Conservation (phyloP, 2,113 vertebrate genomes). For the Odontesthes bonariensis region DNA sequence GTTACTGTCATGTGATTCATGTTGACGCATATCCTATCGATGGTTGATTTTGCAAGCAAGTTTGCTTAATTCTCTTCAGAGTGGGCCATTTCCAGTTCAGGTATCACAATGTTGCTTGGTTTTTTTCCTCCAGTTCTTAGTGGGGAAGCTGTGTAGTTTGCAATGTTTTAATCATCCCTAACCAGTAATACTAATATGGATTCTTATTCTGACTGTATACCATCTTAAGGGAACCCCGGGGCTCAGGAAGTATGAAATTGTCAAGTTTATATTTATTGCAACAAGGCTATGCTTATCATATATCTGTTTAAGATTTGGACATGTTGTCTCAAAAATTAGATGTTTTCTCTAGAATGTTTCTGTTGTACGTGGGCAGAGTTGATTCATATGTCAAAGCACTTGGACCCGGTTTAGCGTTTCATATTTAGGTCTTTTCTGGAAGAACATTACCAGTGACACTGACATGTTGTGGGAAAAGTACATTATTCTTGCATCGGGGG, state of each 20-base stretch:
- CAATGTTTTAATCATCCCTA: slow-evolving; percentile 32
- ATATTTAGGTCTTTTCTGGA: slow-evolving; percentile 43
- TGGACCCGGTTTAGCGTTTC: not conserved
- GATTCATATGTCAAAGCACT: slow-evolving; percentile 24
- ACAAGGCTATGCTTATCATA: not conserved
- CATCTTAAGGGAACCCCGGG: not conserved
- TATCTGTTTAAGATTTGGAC: not conserved
- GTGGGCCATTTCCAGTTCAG: slow-evolving; percentile 28
- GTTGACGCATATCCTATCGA: not conserved
- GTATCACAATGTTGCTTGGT: not conserved
- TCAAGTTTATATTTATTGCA: not conserved
- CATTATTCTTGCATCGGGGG: slow-evolving; percentile 13
- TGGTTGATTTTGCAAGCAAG: slow-evolving; percentile 1
- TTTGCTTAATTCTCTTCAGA: slow-evolving; percentile 4
- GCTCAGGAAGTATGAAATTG: not conserved
- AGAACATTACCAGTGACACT: slow-evolving; percentile 18
- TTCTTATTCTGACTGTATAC: slow-evolving; percentile 35
- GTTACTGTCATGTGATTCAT: not conserved
- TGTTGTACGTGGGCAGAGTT: slow-evolving; percentile 21
- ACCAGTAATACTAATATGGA: slow-evolving; percentile 13
- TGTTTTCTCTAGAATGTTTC: not conserved
- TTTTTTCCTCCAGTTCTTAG: slow-evolving; percentile 18
- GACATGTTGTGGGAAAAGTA: slow-evolving; percentile 53
- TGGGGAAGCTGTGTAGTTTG: slow-evolving; percentile 1
- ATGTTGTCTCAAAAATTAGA: not conserved